Percentiles rank a stretch among this genome's conserved stretches.
Conservation (phyloP, 2,113 vertebrate species). For the Limnothrissa miodon region DNA sequence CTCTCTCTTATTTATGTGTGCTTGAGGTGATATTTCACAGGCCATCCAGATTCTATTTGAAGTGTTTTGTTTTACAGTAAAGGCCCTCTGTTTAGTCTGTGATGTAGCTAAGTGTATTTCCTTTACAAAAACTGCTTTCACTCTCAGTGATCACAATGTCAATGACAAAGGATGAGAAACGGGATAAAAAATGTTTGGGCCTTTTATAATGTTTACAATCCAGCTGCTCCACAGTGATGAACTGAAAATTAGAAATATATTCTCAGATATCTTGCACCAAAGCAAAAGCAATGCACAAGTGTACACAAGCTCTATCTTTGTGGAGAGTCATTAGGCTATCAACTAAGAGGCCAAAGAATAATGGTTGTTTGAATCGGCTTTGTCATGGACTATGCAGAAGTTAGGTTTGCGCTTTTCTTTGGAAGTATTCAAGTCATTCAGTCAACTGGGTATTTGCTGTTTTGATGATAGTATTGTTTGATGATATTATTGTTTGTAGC, state of each 20-base stretch:
- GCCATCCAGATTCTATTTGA: not conserved
- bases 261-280: too few species aligned
- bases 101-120: not conserved
- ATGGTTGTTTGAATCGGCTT: too few species aligned
- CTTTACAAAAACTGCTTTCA: not conserved
- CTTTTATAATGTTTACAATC: not conserved
- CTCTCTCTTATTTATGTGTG: not conserved
- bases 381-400: too few species aligned
- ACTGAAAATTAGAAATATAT: not conserved
- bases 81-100: slow-evolving; percentile 14
- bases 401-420: too few species aligned
- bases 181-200: not conserved
- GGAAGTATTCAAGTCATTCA: too few species aligned
- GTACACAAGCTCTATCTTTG: too few species aligned
- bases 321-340: too few species aligned
- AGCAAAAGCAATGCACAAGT: too few species aligned
- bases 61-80: slow-evolving; percentile 24
- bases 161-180: not conserved
- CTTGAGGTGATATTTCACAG: slow-evolving; percentile 20
- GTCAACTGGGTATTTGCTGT: too few species aligned
- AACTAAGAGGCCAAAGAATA: too few species aligned
- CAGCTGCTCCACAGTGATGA: not conserved
- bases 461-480: too few species aligned
- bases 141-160: not conserved
- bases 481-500: too few species aligned